Percentiles rank a stretch among this genome's conserved stretches.
phyloP scores from a whole-genome alignment of 2,113 vertebrate species.

The Argyrosomus japonicus region DNA sequence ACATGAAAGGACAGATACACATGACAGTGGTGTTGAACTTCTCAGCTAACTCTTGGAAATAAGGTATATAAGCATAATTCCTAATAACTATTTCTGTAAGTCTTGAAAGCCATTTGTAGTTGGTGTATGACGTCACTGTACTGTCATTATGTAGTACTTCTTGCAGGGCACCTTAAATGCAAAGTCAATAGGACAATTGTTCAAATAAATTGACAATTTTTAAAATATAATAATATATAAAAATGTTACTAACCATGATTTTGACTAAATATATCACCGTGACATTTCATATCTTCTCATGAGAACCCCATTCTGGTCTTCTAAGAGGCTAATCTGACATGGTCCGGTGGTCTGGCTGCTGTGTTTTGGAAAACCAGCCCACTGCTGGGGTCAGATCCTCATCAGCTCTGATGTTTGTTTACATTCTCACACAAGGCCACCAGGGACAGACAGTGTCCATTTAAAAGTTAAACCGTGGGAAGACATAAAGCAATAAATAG shows the following conservation, averaged over 20 bases:
- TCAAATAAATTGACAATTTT: no score
- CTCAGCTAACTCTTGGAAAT: neutral
- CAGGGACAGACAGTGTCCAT: conserved; percentile 54
- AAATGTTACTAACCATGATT: neutral
- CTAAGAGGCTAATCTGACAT: conserved; percentile 48
- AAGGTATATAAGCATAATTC: neutral
- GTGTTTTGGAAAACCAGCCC: conserved; percentile 75
- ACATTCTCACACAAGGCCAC: conserved; percentile 60
- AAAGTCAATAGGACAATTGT: no score
- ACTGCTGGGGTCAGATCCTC: conserved; percentile 51
- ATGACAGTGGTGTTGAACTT: neutral
- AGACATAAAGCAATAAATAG: conserved; percentile 55
- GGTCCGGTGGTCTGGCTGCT: conserved; percentile 50
- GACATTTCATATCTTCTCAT: neutral
- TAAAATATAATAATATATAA: no score
- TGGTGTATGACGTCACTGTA: no score
- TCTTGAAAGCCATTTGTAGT: neutral
- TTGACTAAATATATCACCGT: neutral
- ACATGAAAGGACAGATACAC: neutral
- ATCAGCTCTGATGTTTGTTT: conserved; percentile 66
- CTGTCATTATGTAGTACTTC: no score
- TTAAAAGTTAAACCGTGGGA: conserved; percentile 67
- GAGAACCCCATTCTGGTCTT: neutral
- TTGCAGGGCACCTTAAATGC: no score
- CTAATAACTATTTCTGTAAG: neutral